Base-by-base conservation (phyloP, 2,888 invertebrate species). In the Drosophila leonis region DNA sequence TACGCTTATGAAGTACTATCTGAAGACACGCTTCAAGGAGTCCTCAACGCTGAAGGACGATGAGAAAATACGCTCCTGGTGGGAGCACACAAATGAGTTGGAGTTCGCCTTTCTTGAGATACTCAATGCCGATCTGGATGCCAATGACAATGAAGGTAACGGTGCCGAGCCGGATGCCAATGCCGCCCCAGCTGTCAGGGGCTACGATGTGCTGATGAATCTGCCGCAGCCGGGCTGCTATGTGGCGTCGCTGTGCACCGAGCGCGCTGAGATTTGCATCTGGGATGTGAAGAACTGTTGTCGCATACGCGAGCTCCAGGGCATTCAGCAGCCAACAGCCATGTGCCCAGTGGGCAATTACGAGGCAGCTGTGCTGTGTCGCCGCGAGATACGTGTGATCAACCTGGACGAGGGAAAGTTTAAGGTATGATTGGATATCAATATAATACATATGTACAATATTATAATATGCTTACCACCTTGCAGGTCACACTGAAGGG, bases 321-420 rank as follows among this genome's bases (percentile, higher is more conserved):
- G 96, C 0, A 95, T 98, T 48, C 95, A 96, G 1, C 96, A 96
- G 85, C 98, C 98, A 0, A 95, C 96, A 72, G 96, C 96, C 87
- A 92, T 97, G 84, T 95, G 96, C 80, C 96, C 97, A 59, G 96
- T 97, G 59, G 96, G 97, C 88, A 95, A 95, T 90, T 95, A 94
- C 91, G 95, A 95, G 73, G 97, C 96, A 71, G 96, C 97, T 74
- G 96, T 97, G 63, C 94, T 98, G 56, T 97, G 97, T 91, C 95
- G 96, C 65, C 94, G 98, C 42, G 97, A 98, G 92, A 94, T 98
- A 35, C 94, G 95, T 82, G 95, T 97, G 44, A 97, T 97, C 86
- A 96, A 98, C 92, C 93, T 98, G 60, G 95, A 97, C 86, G 95
- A 95, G 92, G 97, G 97, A 72, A 86, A 83, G 72, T 91, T 92